Evolutionary conservation across 2,888 invertebrate genomes (phyloP), one percentile per base, ranked within the genome.

Genomic region (Auanema sp.): DNA sequence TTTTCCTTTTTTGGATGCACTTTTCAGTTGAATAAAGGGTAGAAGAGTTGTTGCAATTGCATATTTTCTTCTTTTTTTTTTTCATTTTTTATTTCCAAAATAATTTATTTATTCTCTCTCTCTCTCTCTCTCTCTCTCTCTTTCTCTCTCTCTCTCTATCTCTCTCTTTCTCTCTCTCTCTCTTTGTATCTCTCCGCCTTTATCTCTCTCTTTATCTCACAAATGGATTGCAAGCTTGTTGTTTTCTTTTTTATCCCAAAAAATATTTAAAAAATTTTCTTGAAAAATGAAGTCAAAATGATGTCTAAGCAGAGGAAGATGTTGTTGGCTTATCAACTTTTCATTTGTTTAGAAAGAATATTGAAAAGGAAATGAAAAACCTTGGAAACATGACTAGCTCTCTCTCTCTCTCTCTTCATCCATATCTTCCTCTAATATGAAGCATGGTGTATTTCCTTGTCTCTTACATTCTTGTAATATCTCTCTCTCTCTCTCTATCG

Each of bases 151-250:
- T 53, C 53, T 1, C 16, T 23, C 18, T 23, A 12, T 53, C 53
- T 53, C 53, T 24, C 33, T 11, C 53, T 53, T 33, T 21, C 53
- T 18, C 16, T 53, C 25, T 24, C 18, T 53, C 53, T 53, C 25
- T 53, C 53, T 53, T 33, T 53, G 14, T 24, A 24, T 50, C 50
- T 56, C 42, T n/a, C 40, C 43, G 25, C 44, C 44, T 43, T 24
- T 51, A 53, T 21, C 25, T 18, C 18, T 24, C 25, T 53, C 53
- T 12, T 24, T 33, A 23, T 53, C 25, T 10, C 11, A n/a, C n/a
- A n/a, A n/a, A n/a, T n/a, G n/a, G n/a, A n/a, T n/a, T n/a, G n/a
- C n/a, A n/a, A n/a, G n/a, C 50, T 50, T 16, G n/a, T 23, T 14
- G 23, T 41, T n/a, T 33, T 14, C 40, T 24, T 14, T 54, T 41